These are phyloP conservation scores for Acanthosepion pharaonis DNA, from an alignment of 2,888 invertebrate species.

Conservation along the genomic window DNA sequence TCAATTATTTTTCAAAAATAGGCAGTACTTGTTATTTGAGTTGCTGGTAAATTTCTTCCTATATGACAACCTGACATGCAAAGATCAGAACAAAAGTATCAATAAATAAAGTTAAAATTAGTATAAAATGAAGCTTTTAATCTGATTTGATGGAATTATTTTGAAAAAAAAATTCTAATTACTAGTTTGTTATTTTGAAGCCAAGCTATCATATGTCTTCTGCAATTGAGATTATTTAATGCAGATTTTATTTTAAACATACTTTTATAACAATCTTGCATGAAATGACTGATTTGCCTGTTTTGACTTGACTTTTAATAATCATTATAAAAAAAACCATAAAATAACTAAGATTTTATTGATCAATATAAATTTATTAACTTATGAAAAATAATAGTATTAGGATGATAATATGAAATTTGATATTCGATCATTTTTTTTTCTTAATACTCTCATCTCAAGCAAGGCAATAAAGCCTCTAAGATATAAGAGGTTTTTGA, in stretches of 20 bases:
- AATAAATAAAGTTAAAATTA: conserved; percentile 8
- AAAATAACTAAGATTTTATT: too few relatives aligned
- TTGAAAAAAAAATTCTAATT: not conserved
- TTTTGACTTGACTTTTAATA: not conserved
- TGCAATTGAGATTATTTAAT: not conserved
- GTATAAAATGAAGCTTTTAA: not conserved
- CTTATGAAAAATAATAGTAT: too few relatives aligned
- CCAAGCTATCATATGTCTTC: not conserved
- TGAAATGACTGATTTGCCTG: not conserved
- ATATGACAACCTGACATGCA: not conserved
- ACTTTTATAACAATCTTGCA: not conserved
- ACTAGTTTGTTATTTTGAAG: conserved; percentile 5
- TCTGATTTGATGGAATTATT: conserved; percentile 33
- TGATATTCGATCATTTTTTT: too few relatives aligned
- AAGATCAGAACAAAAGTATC: not conserved
- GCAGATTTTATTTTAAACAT: not conserved
- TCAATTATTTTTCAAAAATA: not conserved
- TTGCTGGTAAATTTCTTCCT: not conserved
- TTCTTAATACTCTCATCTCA: too few relatives aligned
- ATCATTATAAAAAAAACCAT: too few relatives aligned
- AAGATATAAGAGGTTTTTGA: too few relatives aligned
- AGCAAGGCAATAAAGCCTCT: too few relatives aligned
- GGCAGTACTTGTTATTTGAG: not conserved
- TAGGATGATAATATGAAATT: too few relatives aligned
- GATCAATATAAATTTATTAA: too few relatives aligned